Base-by-base conservation (phyloP, 2,113 vertebrate species). In the Channa maculata region DNA sequence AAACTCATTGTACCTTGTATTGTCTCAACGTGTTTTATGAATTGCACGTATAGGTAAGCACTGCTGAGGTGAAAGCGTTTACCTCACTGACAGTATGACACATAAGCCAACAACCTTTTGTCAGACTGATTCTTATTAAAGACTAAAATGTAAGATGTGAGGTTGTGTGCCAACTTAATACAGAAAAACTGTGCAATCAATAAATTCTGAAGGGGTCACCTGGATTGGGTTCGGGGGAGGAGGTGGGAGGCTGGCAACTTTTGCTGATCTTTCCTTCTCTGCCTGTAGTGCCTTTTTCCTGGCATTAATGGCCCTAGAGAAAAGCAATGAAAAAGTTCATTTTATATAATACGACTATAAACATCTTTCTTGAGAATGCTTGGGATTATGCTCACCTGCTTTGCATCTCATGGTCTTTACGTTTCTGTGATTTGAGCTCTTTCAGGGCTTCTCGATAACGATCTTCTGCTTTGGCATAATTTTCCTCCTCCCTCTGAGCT, bases 261-360 rank as follows among this genome's bases (percentile, higher is more conserved):
- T 97, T 6, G 94, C 92, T 4, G 98, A 93, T 81, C 98, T 94
- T 59, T 95, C 91, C 88, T 94, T 97, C 88, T 99, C 98, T 11
- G 94, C 77, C 66, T 94, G 88, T 36, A 99, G 85, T 0, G 96
- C 97, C 61, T 90, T 95, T 72, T 90, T 97, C 53, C 96, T 95
- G 24, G 96, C 95, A 62, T 93, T 92, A 62, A 89, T 79, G 52
- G 79, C 89, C 83, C 98, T 99, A 83, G 15, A 76, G 61, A 64
- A 37, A n/a, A 70, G 11, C n/a, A 44, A 65, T 13, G 67, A 3
- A 9, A 51, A 0, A 15, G 5, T 46, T 15, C 0, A 12, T 71
- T 60, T 8, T 63, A 46, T 41, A 0, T 0, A 10, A 57, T 45
- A 49, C 3, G 69, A 54, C 43, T 8, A 12, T 7, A 52, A 62